Evolutionary conservation across 2,797 vertebrate genomes (phyloP), one percentile per base, ranked within the genome.

Genomic region (Tokudaia tokunoshimensis): DNA sequence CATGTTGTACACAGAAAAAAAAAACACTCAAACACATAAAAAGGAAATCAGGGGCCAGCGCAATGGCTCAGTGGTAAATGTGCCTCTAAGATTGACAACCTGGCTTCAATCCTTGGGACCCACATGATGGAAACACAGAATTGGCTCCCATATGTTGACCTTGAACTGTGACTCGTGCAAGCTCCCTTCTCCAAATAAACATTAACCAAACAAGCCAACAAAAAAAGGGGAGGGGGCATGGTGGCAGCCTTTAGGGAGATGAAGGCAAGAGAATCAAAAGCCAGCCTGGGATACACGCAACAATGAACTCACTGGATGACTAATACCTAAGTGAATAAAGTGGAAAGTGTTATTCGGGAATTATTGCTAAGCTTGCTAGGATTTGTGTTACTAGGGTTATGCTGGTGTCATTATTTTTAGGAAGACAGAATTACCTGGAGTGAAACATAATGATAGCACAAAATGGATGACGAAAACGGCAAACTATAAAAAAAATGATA

Each of bases 391-490:
- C 72, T 84, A 55, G n/a, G 61, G 31, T 65, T 93, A 82, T 78
- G 3, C 79, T 44, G 70, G 92, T 89, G 76, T 47, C 24, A 78
- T 91, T 82, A 24, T n/a, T 94, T 95, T 94, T 92, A 95, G n/a
- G 26, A 95, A 94, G 85, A 90, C 12, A 15, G 22, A 86, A 93
- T 93, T 91, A 94, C 85, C 13, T 80, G 50, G 22, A n/a, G 22
- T 72, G 44, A 88, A 92, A 89, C 95, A 67, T 89, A 91, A 57
- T 81, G 41, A 93, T 79, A 94, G 15, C 22, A 95, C 57, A 93
- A 89, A 94, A 94, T 76, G n/a, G n/a, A 88, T 91, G 78, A 82
- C 94, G 26, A 95, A 78, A 31, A 29, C 22, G 8, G 22, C n/a
- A 94, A 84, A 93, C 75, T 89, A 91, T 14, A 3, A 8, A 75